These are phyloP conservation scores for Nylanderia fulva DNA, from an alignment of 1,140 invertebrate genomes.

Conservation along the genomic window DNA sequence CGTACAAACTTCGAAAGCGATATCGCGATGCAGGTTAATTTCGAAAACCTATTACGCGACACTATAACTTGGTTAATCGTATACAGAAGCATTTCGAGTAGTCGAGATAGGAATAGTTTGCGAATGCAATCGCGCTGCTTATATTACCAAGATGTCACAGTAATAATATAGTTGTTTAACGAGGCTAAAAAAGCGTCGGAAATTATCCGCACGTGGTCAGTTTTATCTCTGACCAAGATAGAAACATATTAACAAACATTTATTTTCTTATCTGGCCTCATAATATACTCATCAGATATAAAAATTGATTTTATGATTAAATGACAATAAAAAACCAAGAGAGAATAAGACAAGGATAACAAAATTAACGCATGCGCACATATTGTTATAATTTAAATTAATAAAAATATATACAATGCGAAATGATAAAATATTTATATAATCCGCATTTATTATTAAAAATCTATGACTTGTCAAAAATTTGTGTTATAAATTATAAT, in stretches of 20 bases:
- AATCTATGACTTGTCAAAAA: too few species aligned
- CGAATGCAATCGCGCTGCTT: not conserved
- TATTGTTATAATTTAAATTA: too few species aligned
- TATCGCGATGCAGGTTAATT: conserved; percentile 14
- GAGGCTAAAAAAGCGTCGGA: not conserved
- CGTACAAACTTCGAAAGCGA: not conserved
- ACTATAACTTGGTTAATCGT: not conserved
- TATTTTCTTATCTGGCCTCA: conserved; percentile 3
- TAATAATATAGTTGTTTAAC: not conserved
- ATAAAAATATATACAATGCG: too few species aligned
- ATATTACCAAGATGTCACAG: not conserved
- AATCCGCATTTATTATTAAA: too few species aligned
- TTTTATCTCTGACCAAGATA: not conserved
- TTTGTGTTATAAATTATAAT: not conserved
- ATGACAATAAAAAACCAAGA: not conserved
- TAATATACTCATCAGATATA: not conserved
- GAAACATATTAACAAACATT: not conserved
- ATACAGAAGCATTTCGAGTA: not conserved
- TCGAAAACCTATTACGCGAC: conserved; percentile 8
- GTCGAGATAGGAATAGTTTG: not conserved
- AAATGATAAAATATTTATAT: too few species aligned
- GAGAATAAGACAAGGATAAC: not conserved
- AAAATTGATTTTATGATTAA: conserved; percentile 13
- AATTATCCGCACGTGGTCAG: not conserved
- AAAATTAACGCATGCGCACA: not conserved